Evolutionary conservation across 2,113 vertebrate species (phyloP).

Genomic region (Bostrychus sinensis): DNA sequence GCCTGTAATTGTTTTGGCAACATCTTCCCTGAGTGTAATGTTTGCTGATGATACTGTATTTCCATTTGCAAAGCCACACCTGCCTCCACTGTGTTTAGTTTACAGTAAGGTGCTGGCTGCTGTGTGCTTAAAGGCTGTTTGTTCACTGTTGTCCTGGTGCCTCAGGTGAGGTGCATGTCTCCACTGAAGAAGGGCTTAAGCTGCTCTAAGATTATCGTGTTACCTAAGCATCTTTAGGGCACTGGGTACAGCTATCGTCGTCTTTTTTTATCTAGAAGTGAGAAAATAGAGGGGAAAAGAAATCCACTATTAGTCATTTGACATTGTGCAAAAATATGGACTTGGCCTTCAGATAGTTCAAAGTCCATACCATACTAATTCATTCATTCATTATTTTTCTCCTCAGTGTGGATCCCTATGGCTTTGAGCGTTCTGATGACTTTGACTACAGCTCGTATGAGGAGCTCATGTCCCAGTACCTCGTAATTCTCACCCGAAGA

Average conservation of each 20-base stretch:
- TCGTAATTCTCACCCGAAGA: slow-evolving; percentile 87
- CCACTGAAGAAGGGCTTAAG: slow-evolving; percentile 49
- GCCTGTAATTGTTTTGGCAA: slow-evolving; percentile 37
- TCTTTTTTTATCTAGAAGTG: slow-evolving; percentile 12
- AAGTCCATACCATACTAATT: too few species aligned
- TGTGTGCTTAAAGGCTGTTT: not conserved
- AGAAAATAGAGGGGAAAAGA: not conserved
- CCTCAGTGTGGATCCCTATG: slow-evolving; percentile 87
- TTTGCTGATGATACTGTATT: slow-evolving; percentile 11
- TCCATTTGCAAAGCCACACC: not conserved
- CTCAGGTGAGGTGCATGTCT: slow-evolving; percentile 8
- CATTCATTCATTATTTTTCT: not conserved
- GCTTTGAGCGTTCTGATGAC: slow-evolving; percentile 88
- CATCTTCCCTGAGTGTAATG: slow-evolving; percentile 1
- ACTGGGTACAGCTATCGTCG: slow-evolving; percentile 33
- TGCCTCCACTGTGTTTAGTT: not conserved
- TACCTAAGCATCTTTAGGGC: slow-evolving; percentile 53
- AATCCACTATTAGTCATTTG: not conserved
- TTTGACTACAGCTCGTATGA: slow-evolving; percentile 88
- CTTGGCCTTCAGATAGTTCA: too few species aligned
- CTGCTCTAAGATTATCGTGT: slow-evolving; percentile 54
- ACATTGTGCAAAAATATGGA: not conserved
- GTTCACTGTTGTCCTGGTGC: not conserved
- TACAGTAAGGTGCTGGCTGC: not conserved
- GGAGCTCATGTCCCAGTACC: slow-evolving; percentile 88